phyloP scores from a whole-genome alignment of 1,140 invertebrate species.

The Laupala kohalensis region DNA sequence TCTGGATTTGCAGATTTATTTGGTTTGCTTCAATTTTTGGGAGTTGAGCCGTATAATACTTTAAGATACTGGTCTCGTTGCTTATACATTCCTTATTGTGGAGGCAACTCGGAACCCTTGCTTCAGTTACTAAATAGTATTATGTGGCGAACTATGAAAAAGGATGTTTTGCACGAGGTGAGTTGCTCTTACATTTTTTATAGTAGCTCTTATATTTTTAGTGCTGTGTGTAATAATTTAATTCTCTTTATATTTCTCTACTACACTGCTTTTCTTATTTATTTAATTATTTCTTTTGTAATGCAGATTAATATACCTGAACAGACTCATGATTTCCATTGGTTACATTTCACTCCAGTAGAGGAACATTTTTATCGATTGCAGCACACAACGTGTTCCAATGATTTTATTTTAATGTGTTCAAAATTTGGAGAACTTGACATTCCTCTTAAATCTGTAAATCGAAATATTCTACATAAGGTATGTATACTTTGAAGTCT shows the following conservation, averaged over 20 bases:
- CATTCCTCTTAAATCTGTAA: slow-evolving; percentile 21
- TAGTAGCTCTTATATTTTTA: slow-evolving; percentile 13
- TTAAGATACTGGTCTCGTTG: slow-evolving; percentile 40
- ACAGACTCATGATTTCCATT: slow-evolving; percentile 33
- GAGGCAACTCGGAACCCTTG: slow-evolving; percentile 33
- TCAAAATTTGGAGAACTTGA: slow-evolving; percentile 17
- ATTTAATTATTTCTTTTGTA: slow-evolving; percentile 2
- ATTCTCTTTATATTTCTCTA: too few species aligned
- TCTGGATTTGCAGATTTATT: slow-evolving; percentile 39
- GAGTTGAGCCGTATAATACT: slow-evolving; percentile 41
- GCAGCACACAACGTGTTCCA: slow-evolving; percentile 31
- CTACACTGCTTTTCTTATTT: neutral
- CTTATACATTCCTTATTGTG: slow-evolving; percentile 39
- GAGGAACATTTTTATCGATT: slow-evolving; percentile 44
- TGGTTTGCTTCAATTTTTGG: slow-evolving; percentile 55
- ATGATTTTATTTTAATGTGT: slow-evolving; percentile 11
- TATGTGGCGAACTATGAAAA: slow-evolving; percentile 57
- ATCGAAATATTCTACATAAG: slow-evolving; percentile 22
- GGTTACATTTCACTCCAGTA: slow-evolving; percentile 41
- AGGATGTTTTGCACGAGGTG: slow-evolving; percentile 46
- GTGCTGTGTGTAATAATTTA: too few species aligned
- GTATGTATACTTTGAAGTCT: neutral
- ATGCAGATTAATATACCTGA: slow-evolving; percentile 31
- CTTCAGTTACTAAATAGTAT: slow-evolving; percentile 39
- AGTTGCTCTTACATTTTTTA: neutral